Evolutionary conservation across 2,113 vertebrate genomes (phyloP).

Genomic region (Falcunculus frontatus): DNA sequence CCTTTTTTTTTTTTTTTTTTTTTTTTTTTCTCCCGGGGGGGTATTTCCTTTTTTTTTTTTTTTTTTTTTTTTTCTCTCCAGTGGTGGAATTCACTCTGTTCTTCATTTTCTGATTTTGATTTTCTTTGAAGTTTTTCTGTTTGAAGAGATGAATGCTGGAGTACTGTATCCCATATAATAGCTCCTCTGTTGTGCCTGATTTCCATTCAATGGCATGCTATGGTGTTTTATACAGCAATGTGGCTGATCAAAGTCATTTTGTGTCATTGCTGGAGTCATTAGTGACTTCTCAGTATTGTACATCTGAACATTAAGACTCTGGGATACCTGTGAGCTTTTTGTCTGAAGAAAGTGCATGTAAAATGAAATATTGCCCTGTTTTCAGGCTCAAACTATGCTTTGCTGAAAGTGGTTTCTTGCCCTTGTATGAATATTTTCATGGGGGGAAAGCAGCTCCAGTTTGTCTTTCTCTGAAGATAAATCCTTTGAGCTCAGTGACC

Average conservation of each 20-base stretch:
- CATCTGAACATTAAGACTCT: neutral
- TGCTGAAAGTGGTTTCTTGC: neutral
- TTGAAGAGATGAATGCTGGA: slow-evolving; percentile 74
- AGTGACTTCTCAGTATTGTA: slow-evolving; percentile 39
- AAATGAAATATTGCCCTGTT: neutral
- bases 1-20: neutral
- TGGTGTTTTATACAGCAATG: slow-evolving; percentile 54
- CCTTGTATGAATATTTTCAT: neutral
- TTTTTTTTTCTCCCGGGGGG: no score
- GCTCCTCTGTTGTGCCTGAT: slow-evolving; percentile 72
- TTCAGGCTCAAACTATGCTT: neutral
- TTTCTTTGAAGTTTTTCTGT: slow-evolving; percentile 76
- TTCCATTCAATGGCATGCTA: slow-evolving; percentile 68
- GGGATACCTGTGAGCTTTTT: slow-evolving; percentile 47
- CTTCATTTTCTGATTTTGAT: slow-evolving; percentile 68
- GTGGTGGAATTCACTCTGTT: slow-evolving; percentile 67
- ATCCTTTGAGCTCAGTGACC: neutral
- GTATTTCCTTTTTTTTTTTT: neutral
- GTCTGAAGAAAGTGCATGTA: neutral
- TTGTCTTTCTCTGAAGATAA: neutral
- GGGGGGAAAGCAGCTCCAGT: neutral
- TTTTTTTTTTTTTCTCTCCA: neutral
- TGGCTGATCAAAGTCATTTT: slow-evolving; percentile 64
- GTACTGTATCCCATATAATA: slow-evolving; percentile 71
- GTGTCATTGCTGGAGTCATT: slow-evolving; percentile 65